These are phyloP conservation scores for Melanotaenia trifasciata DNA, from an alignment of 2,797 vertebrate species.

Conservation along the genomic window DNA sequence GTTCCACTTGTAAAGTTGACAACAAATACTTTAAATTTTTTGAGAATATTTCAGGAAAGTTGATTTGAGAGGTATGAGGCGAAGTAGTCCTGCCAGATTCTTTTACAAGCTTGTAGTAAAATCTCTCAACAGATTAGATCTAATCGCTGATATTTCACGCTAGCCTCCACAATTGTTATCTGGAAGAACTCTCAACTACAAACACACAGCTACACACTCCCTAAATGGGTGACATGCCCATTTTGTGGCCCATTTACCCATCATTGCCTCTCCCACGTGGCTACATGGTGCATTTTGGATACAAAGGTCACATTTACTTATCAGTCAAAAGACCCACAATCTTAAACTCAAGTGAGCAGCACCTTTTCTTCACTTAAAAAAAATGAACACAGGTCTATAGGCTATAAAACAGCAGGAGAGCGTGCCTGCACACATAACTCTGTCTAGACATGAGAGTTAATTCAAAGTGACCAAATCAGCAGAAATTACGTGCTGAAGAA, in stretches of 20 bases:
- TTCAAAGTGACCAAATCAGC: slow-evolving; percentile 39
- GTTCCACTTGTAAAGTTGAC: neutral
- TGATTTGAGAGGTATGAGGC: slow-evolving; percentile 21
- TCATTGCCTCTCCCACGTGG: slow-evolving; percentile 36
- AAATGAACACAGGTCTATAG: slow-evolving; percentile 33
- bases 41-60: slow-evolving; percentile 9
- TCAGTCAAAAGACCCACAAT: slow-evolving; percentile 27
- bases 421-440: slow-evolving; percentile 50
- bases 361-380: slow-evolving; percentile 11
- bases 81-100: slow-evolving; percentile 34
- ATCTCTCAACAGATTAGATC: slow-evolving; percentile 20
- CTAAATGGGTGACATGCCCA: neutral
- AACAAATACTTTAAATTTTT: slow-evolving; percentile 8
- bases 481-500: slow-evolving; percentile 25
- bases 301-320: slow-evolving; percentile 68
- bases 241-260: slow-evolving; percentile 40
- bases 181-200: slow-evolving; percentile 1
- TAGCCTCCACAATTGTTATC: slow-evolving; percentile 4
- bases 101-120: slow-evolving; percentile 22
- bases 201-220: neutral
- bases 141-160: slow-evolving; percentile 1
- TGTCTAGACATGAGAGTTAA: slow-evolving; percentile 67
- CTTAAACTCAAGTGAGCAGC: slow-evolving; percentile 4
- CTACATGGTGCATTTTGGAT: slow-evolving; percentile 45
- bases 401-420: slow-evolving; percentile 50